These are phyloP conservation scores for Arizona elegans DNA, from an alignment of 2,113 vertebrate species.

Conservation along the genomic window DNA sequence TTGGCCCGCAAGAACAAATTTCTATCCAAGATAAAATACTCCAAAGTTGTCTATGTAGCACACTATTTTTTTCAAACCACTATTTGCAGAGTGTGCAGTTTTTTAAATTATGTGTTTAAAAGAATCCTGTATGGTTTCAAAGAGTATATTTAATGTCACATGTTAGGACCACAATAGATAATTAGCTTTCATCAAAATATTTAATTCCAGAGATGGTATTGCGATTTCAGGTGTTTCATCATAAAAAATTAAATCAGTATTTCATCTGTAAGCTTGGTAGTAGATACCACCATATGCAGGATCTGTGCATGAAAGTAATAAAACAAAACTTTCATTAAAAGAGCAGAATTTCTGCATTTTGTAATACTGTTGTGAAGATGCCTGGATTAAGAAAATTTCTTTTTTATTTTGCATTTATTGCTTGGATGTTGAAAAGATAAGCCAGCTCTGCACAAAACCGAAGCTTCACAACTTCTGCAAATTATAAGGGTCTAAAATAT, in stretches of 20 bases:
- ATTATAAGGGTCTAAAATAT: background rate
- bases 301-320: background rate
- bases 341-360: background rate
- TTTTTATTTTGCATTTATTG: background rate
- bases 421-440: background rate
- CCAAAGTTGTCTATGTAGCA: background rate
- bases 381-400: background rate
- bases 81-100: background rate
- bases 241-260: background rate
- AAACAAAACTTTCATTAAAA: background rate
- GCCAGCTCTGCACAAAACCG: background rate
- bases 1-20: background rate
- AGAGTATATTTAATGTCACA: background rate
- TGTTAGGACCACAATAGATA: background rate
- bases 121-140: background rate
- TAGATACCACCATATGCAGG: background rate
- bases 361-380: background rate
- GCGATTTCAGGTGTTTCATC: background rate
- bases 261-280: background rate
- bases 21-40: background rate
- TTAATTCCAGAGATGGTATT: background rate
- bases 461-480: background rate
- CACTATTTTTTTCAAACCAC: background rate
- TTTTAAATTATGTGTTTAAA: background rate
- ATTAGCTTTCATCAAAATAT: fast-evolving